Base-by-base conservation (phyloP, 2,797 vertebrate genomes). In the Poeciliopsis paucimaculata region DNA sequence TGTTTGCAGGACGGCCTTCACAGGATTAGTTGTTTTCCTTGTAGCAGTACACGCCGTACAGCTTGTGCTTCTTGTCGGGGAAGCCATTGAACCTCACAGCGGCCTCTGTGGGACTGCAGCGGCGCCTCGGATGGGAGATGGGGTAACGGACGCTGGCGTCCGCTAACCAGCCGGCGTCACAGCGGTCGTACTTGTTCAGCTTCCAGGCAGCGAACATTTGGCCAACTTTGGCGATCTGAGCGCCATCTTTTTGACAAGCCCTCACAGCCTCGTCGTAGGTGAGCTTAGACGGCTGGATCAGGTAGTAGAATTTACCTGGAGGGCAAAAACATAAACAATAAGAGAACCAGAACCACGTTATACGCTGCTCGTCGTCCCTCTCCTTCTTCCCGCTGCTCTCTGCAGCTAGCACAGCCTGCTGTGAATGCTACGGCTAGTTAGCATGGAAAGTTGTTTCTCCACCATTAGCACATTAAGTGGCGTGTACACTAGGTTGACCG, bases 181-280 rank as follows among this genome's bases (percentile, higher is more conserved):
- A 99, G 73, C 98, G 98, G 90, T 99, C 98, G 0, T 97, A 99
- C 39, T 97, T 97, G 66, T 96, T 95, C 31, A 99, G 96, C 86
- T 98, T 98, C 98, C 98, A 99, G 81, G 98, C 98, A 0, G 97
- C 97, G 15, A 96, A 98, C 90, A 99, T 97, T 92, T 99, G 98
- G 71, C 98, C 98, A 13, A 98, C 98, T 93, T 98, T 99, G 47
- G 98, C 98, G 0, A 99, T 97, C 88, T 97, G 96, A 20, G 97
- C 95, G 0, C 97, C 97, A 0, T 98, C 97, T 8, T 95, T 96
- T 84, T 95, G 93, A 83, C 98, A 99, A 0, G 98, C 98, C 72
- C 90, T 86, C 28, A 97, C 96, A 0, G 98, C 98, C 91, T 99
- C 98, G 0, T 97, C 96, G 0, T 98, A 98, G 51, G 97, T 98